Evolutionary conservation across 2,888 invertebrate species (phyloP), one percentile per base, ranked within the genome.

Genomic region (Scotopteryx bipunctaria): DNA sequence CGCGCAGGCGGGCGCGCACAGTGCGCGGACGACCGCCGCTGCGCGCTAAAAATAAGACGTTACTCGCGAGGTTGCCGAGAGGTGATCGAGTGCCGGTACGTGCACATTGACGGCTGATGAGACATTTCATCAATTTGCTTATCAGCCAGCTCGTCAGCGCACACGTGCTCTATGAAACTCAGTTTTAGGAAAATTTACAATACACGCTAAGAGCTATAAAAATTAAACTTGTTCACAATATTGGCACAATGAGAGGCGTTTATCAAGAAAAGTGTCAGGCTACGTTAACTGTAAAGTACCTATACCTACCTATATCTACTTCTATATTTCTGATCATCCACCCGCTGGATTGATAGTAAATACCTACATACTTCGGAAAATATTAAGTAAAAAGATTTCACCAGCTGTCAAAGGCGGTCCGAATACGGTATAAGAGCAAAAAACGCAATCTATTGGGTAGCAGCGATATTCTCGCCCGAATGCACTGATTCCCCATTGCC

Each of bases 1-100:
- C 38, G 69, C 64, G 67, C 67, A 62, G 59, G 57, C 63, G 51
- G 32, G 67, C 56, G 59, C 57, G 55, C 48, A 37, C 53, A 48
- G 47, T 35, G 56, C 58, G 53, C 69, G 73, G 72, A 70, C 74
- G 80, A 71, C 77, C 71, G 63, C 70, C 72, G 84, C 82, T 81
- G 69, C 63, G 71, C 61, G 78, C 87, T 87, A 87, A 82, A 88
- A 86, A 88, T 88, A 87, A 41, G 71, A 67, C 63, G 62, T 66
- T n/a, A 64, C 58, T 61, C 60, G 66, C 59, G 56, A 60, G 51
- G 64, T 57, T 66, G 63, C 52, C 53, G 55, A 57, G 63, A 36
- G 54, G 41, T 43, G 49, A 37, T 5, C 41, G 27, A 48, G 58
- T 36, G 51, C 57, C 43, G 42, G 15, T 51, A 50, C 29, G 43